Conservation (phyloP, 1,140 invertebrate species). For the Akabosia matsudoensis region DNA sequence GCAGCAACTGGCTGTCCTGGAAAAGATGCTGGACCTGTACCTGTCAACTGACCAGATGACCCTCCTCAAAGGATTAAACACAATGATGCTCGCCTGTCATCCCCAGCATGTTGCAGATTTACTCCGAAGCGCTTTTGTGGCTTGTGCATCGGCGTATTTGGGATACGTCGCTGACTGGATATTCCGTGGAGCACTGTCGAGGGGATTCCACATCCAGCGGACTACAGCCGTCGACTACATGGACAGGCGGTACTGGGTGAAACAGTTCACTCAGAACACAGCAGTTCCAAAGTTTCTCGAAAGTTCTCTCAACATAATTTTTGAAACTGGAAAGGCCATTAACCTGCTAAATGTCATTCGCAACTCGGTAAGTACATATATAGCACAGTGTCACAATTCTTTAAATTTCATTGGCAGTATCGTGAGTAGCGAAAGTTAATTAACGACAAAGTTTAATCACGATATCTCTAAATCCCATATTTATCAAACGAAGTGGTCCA, state of each 20-base stretch:
- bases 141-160: constrained; percentile 32
- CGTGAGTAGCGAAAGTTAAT: no score
- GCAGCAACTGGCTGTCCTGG: constrained; percentile 33
- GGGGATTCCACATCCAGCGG: constrained; percentile 41
- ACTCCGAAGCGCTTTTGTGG: constrained; percentile 33
- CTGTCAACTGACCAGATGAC: constrained; percentile 5
- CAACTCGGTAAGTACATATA: constrained; percentile 10
- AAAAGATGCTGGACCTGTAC: constrained; percentile 18
- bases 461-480: no score
- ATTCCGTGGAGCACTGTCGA: constrained; percentile 37
- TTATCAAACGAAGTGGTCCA: no score
- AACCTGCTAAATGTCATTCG: constrained; percentile 30
- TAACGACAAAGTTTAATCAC: no score
- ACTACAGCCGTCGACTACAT: neutral
- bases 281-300: constrained; percentile 38
- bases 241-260: constrained; percentile 44
- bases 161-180: constrained; percentile 43
- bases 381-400: neutral
- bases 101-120: constrained; percentile 30
- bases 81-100: constrained; percentile 26
- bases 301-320: constrained; percentile 23
- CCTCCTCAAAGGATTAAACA: constrained; percentile 32
- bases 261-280: constrained; percentile 36
- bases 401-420: no score
- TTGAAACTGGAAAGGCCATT: constrained; percentile 43